Conservation (phyloP, 1,140 invertebrate species). For the Zelostemma sp. region DNA sequence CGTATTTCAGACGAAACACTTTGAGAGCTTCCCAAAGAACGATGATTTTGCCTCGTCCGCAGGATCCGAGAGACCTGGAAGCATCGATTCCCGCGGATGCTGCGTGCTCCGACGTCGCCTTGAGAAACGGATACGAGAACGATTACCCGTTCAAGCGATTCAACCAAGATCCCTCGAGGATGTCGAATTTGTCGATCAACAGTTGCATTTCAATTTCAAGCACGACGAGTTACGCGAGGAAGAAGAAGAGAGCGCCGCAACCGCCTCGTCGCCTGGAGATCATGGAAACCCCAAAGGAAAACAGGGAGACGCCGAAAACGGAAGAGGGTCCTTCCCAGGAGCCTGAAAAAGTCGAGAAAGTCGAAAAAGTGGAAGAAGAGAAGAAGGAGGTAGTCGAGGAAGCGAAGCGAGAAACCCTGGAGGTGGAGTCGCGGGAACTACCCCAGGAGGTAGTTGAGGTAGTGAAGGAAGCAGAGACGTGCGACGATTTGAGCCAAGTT, state of each 20-base stretch:
- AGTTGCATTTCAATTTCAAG: slow-evolving; percentile 62
- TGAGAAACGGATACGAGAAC: slow-evolving; percentile 62
- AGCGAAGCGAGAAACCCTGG: too few relatives aligned
- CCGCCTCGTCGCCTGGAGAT: slow-evolving; percentile 51
- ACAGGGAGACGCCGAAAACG: background rate
- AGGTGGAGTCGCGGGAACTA: too few relatives aligned
- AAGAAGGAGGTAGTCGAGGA: too few relatives aligned
- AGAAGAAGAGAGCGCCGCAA: slow-evolving; percentile 62
- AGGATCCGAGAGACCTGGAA: slow-evolving; percentile 37
- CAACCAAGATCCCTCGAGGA: slow-evolving; percentile 59
- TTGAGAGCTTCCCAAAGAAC: slow-evolving; percentile 57
- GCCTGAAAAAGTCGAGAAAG: too few relatives aligned
- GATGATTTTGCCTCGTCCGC: slow-evolving; percentile 16
- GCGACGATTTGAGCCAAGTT: too few relatives aligned
- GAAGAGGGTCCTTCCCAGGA: background rate
- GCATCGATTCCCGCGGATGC: slow-evolving; percentile 2
- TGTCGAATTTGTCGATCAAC: slow-evolving; percentile 65
- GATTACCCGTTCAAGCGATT: slow-evolving; percentile 63
- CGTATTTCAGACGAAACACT: slow-evolving; percentile 52
- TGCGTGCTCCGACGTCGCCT: slow-evolving; percentile 25
- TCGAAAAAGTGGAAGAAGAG: too few relatives aligned
- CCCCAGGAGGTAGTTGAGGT: too few relatives aligned
- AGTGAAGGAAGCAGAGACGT: too few relatives aligned
- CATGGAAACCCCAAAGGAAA: slow-evolving; percentile 34
- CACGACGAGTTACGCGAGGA: slow-evolving; percentile 58